Evolutionary conservation across 2,797 vertebrate genomes (phyloP).

Genomic region (Avahi laniger): DNA sequence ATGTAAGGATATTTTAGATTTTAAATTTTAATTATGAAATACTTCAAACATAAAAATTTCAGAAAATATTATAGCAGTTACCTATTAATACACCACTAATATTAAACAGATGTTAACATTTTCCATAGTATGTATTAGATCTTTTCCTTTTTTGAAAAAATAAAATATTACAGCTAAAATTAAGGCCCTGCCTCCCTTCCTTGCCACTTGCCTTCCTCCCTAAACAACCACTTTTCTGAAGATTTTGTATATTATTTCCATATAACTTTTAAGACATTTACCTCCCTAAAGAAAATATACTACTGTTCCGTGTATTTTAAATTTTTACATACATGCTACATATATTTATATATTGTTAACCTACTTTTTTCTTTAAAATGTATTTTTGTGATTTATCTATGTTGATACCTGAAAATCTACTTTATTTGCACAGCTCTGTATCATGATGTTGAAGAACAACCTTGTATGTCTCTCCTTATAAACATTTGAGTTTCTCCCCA

Average conservation of each 20-base stretch:
- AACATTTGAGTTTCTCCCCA: background rate
- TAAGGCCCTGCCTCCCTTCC: background rate
- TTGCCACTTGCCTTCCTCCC: background rate
- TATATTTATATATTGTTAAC: background rate
- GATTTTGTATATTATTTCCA: background rate
- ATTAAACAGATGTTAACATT: slow-evolving; percentile 38
- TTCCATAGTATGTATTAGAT: background rate
- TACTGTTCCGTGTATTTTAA: background rate
- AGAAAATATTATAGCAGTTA: background rate
- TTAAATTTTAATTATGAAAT: slow-evolving; percentile 36
- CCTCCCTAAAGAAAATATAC: background rate
- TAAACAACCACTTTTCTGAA: background rate
- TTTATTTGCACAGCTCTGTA: background rate
- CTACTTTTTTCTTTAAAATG: background rate
- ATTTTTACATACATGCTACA: background rate
- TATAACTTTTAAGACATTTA: background rate
- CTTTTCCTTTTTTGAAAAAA: background rate
- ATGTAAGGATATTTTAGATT: background rate
- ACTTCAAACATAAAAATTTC: background rate
- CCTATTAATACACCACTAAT: background rate
- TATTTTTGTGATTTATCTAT: background rate
- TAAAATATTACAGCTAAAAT: slow-evolving; percentile 9
- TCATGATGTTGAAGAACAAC: background rate
- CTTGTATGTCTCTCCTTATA: background rate
- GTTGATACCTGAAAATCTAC: background rate